Base-by-base conservation (phyloP, 2,888 invertebrate genomes). In the Temnothorax rugatulus region DNA sequence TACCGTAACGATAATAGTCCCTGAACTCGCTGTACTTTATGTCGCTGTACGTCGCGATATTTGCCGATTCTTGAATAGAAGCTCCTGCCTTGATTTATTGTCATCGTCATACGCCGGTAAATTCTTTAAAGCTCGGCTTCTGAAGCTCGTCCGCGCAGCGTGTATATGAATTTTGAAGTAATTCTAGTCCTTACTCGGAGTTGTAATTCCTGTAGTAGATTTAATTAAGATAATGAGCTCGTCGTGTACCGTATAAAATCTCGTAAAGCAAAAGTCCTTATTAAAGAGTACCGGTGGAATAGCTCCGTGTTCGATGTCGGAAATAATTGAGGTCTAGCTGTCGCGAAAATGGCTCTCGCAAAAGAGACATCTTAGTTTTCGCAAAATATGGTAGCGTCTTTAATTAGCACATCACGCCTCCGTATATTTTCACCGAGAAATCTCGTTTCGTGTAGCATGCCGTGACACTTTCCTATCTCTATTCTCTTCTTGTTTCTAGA, bases 251-350 rank as follows among this genome's bases (percentile, higher is more conserved):
- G 79, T 81, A 81, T 81, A 81, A 81, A 81, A 81, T 81, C 79
- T 81, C 79, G 79, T 81, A 81, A 81, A 81, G 79, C 79, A 71
- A 81, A 81, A 81, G 79, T 81, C 79, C 79, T 81, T 81, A 81
- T 81, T 81, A 81, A 81, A 81, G 79, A 75, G 75, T 82, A 66
- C 82, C 82, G 77, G 82, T 57, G 66, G 38, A 77, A 76, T 63
- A 57, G 77, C 74, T 82, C 82, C 41, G 79, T 77, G 63, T 82
- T 82, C 82, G 82, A 76, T 75, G 77, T 63, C 74, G 79, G 79
- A 77, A 77, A 76, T 73, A 82, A 82, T 82, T 76, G 82, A 82
- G 82, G 74, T 82, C 77, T 73, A 69, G 76, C 79, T 63, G 63
- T 73, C 76, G 82, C 63, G 79, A 82, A 75, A 75, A 82, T 73